Evolutionary conservation across 2,888 invertebrate species (phyloP).

Genomic region (Salpingus planirostris): DNA sequence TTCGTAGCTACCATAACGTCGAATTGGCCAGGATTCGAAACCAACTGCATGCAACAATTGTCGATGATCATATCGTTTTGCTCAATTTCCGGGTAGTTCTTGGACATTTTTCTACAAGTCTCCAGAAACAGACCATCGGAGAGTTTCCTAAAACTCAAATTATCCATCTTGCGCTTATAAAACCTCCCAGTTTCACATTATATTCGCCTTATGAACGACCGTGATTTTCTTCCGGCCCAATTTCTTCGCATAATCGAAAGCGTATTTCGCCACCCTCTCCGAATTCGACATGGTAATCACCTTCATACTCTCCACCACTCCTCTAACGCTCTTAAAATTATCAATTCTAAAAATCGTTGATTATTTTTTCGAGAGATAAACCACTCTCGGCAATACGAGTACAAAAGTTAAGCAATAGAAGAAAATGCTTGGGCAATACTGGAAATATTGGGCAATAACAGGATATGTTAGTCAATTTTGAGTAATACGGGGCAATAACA

Average conservation of each 20-base stretch:
- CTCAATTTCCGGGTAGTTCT: conserved; percentile 28
- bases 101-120: conserved; percentile 25
- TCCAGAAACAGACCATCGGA: conserved; percentile 34
- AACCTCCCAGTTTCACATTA: too few species aligned
- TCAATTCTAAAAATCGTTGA: too few species aligned
- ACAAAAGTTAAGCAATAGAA: too few species aligned
- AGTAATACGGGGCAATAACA: too few species aligned
- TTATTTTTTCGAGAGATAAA: too few species aligned
- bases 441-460: too few species aligned
- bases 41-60: conserved; percentile 31
- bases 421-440: too few species aligned
- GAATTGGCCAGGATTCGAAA: conserved; percentile 28
- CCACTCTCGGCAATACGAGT: too few species aligned
- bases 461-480: too few species aligned
- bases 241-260: conserved; percentile 50
- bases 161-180: too few species aligned
- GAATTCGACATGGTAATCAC: conserved; percentile 46
- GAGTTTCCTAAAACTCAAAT: too few species aligned
- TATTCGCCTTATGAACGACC: conserved; percentile 57
- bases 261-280: conserved; percentile 49
- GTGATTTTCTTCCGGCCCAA: conserved; percentile 52
- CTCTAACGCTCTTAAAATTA: conserved; percentile 47
- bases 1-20: conserved; percentile 34
- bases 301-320: conserved; percentile 53
- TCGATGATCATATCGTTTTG: conserved; percentile 30